Evolutionary conservation across 1,140 invertebrate species (phyloP).

Genomic region (Drosophila miranda): DNA sequence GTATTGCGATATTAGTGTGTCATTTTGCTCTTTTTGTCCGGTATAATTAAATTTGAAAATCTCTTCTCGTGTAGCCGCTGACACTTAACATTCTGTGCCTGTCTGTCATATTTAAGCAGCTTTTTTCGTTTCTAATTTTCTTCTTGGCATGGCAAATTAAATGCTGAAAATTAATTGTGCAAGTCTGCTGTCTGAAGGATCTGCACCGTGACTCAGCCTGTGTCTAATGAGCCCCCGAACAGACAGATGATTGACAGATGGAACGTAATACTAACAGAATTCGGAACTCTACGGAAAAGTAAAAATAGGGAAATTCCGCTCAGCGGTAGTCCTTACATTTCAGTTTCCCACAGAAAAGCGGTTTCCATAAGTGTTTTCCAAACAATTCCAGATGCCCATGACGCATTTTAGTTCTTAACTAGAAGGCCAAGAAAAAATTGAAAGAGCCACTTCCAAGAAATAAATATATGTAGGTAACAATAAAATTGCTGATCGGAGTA

Average conservation of each 20-base stretch:
- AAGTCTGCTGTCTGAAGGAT: constrained; percentile 51
- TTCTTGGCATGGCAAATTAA: constrained; percentile 59
- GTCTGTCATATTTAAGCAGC: constrained; percentile 62
- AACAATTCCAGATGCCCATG: constrained; percentile 38
- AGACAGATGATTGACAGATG: constrained; percentile 26
- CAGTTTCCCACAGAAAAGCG: neutral
- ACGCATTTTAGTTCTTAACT: constrained; percentile 51
- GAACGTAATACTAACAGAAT: constrained; percentile 3
- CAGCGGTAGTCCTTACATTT: constrained; percentile 20
- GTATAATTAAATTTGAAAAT: constrained; percentile 64
- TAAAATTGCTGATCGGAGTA: neutral
- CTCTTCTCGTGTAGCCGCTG: constrained; percentile 62
- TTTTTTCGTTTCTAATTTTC: constrained; percentile 25
- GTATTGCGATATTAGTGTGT: constrained; percentile 33
- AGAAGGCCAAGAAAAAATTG: constrained; percentile 23
- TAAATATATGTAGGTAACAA: neutral
- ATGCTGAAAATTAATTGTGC: constrained; percentile 64
- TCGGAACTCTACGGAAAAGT: neutral
- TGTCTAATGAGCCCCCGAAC: constrained; percentile 7
- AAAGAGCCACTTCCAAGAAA: constrained; percentile 41
- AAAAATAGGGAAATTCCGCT: neutral
- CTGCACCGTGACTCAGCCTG: neutral
- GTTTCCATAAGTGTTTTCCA: constrained; percentile 13
- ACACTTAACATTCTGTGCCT: constrained; percentile 76
- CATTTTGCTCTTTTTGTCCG: too few species aligned